Evolutionary conservation across 2,113 vertebrate species (phyloP), one percentile per base, ranked within the genome.

Genomic region (Henicopernis longicauda): DNA sequence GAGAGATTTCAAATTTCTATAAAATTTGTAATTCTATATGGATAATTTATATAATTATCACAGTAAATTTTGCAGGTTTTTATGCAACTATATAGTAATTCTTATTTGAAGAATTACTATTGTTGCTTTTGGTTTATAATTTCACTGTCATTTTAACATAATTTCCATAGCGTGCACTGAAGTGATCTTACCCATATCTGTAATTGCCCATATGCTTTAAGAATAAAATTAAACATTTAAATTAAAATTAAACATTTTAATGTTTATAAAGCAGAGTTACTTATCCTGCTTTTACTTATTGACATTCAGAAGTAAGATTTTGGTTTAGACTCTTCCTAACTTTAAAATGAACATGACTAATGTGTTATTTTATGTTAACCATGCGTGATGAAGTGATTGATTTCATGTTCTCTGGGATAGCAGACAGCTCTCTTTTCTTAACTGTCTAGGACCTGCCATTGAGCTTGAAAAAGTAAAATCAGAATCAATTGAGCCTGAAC

Each of bases 381-480:
- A 19, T 90, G 97, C 93, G 96, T 95, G 96, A 95, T 95, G 79
- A 94, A 82, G 90, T 97, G 97, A 90, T 98, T 98, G 97, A 93
- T 93, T 97, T 96, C 79, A 42, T 97, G 89, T 97, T 97, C 95
- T 96, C 96, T 97, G 91, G 95, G 97, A 97, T 98, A 97, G 97
- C 98, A 98, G 98, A 98, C 98, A 97, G 97, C 97, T 98, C 96
- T 98, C 96, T 98, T 98, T 98, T 98, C 97, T 98, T 98, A 97
- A 98, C 97, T 98, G 95, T 98, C 96, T 97, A 98, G 98, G 98
- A 98, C 98, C 98, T 76, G 98, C 98, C 95, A 97, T 98, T 98
- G 98, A 98, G 95, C 98, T 98, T 97, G 98, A 98, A 98, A 98
- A 98, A 97, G 98, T 98, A 97, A 98, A 98, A 93, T 95, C 98